Evolutionary conservation across 2,113 vertebrate genomes (phyloP).

Genomic region (Dendropsophus ebraccatus): DNA sequence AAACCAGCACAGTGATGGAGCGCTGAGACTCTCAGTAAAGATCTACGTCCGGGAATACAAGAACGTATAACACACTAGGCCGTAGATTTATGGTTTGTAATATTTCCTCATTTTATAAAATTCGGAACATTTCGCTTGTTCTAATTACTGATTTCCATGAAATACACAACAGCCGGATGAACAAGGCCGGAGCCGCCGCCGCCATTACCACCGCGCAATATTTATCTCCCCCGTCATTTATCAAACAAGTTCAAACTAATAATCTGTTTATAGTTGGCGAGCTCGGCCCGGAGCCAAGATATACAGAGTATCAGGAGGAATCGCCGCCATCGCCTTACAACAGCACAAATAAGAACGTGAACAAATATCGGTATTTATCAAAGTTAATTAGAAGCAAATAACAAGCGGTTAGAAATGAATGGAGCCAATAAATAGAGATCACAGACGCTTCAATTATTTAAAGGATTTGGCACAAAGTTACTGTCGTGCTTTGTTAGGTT

Average conservation of each 20-base stretch:
- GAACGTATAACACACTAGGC: not conserved
- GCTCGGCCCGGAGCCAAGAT: slow-evolving; percentile 49
- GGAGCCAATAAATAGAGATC: slow-evolving; percentile 41
- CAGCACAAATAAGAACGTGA: slow-evolving; percentile 36
- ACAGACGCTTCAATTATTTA: slow-evolving; percentile 41
- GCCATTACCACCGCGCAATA: slow-evolving; percentile 45
- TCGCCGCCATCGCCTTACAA: slow-evolving; percentile 43
- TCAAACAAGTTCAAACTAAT: slow-evolving; percentile 48
- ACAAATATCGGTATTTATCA: slow-evolving; percentile 55
- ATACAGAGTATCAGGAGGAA: slow-evolving; percentile 48
- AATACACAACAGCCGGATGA: slow-evolving; percentile 9
- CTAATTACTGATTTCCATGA: slow-evolving; percentile 13
- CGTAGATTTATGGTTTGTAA: no score
- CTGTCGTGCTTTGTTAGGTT: slow-evolving; percentile 30
- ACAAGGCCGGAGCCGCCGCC: slow-evolving; percentile 18
- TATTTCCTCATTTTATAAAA: slow-evolving; percentile 1
- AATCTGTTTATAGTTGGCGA: slow-evolving; percentile 45
- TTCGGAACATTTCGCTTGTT: not conserved
- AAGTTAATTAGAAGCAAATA: slow-evolving; percentile 54
- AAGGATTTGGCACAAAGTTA: not conserved
- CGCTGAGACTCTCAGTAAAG: not conserved
- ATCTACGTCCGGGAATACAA: not conserved
- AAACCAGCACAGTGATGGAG: not conserved
- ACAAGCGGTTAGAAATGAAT: slow-evolving; percentile 37
- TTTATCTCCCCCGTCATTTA: slow-evolving; percentile 46